A percentile compares a stretch with the other conserved stretches of the same genome.
Evolutionary conservation across 2,797 vertebrate genomes (phyloP).

Genomic region (Gymnopithys bicolor): DNA sequence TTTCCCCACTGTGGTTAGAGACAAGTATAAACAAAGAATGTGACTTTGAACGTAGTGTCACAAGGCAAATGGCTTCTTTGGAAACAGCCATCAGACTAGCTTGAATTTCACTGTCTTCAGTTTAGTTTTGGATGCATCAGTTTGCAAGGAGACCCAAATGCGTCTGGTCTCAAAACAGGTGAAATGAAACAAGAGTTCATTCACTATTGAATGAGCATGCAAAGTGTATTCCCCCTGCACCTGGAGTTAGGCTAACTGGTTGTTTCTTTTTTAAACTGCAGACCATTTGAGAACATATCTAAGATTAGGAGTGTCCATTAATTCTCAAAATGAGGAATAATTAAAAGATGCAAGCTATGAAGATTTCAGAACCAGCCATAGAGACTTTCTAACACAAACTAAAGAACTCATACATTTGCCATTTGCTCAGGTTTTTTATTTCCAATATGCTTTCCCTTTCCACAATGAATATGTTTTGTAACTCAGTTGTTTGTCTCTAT

Average conservation of each 20-base stretch:
- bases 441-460: background rate
- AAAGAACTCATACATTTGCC: background rate
- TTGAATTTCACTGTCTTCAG: background rate
- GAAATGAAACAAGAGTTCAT: background rate
- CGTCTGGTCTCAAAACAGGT: background rate
- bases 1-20: background rate
- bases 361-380: background rate
- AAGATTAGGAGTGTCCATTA: background rate
- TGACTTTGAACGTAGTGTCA: background rate
- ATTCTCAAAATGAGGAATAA: background rate
- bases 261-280: background rate
- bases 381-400: background rate
- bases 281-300: background rate
- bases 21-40: background rate
- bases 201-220: background rate
- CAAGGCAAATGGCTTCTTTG: background rate
- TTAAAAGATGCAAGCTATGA: background rate
- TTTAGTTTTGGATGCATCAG: background rate
- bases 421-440: background rate
- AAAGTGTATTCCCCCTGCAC: background rate
- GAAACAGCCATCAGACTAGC: background rate
- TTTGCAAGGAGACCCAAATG: background rate
- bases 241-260: background rate
- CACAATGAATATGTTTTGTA: background rate
- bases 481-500: background rate